Conservation (phyloP, 2,113 vertebrate species). For the Daphoenositta chrysoptera region DNA sequence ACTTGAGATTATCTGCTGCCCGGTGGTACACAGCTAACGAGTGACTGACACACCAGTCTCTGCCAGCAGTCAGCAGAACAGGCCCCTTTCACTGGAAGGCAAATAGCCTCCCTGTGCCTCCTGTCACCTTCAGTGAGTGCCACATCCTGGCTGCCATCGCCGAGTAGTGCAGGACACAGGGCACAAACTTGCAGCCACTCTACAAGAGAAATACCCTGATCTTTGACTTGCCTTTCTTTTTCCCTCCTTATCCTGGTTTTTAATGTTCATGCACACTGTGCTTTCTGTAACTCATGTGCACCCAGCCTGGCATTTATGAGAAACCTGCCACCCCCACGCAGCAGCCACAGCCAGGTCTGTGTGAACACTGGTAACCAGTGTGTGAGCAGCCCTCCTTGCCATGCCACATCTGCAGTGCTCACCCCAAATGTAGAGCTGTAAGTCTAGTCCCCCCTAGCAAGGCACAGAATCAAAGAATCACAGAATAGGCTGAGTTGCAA, state of each 20-base stretch:
- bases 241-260: background rate
- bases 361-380: background rate
- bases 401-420: background rate
- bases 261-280: background rate
- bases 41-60: slow-evolving; percentile 1
- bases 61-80: slow-evolving; percentile 29
- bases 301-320: background rate
- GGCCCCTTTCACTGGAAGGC: background rate
- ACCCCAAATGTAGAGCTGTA: background rate
- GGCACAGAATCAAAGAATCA: background rate
- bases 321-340: accelerated
- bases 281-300: background rate
- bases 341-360: background rate
- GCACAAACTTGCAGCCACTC: background rate
- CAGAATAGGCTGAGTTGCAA: background rate
- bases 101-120: background rate
- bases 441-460: background rate
- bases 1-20: slow-evolving; percentile 36
- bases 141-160: background rate
- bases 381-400: background rate
- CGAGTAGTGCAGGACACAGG: background rate
- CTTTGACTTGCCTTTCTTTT: background rate
- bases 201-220: background rate
- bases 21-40: background rate
- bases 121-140: background rate